Conservation (phyloP, 2,797 vertebrate species). For the Atherinosoma microstoma region DNA sequence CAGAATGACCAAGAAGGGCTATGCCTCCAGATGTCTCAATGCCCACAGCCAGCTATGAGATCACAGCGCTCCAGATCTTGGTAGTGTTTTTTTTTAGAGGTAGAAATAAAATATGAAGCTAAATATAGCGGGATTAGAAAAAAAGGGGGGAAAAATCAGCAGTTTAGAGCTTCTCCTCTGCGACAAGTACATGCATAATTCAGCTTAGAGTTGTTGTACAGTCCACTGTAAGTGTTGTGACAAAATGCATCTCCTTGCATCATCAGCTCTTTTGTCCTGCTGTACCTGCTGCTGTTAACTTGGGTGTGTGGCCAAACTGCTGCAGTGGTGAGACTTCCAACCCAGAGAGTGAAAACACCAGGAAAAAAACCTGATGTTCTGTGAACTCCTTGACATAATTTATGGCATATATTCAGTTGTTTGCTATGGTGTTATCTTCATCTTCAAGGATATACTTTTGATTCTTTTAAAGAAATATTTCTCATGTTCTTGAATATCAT, state of each 20-base stretch:
- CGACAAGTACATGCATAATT: conserved; percentile 2
- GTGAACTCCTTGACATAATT: neutral
- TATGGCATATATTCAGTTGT: neutral
- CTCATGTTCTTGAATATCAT: neutral
- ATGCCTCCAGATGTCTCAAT: conserved; percentile 9
- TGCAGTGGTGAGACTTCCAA: neutral
- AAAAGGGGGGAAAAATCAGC: neutral
- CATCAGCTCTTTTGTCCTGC: conserved; percentile 3
- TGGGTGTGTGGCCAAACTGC: neutral
- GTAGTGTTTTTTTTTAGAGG: neutral
- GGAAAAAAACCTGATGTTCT: neutral
- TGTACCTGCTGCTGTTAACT: neutral
- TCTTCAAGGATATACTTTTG: neutral
- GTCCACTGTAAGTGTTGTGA: neutral
- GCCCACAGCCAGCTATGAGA: conserved; percentile 11
- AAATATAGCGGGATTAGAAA: neutral
- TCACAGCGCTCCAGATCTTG: neutral
- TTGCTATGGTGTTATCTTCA: neutral
- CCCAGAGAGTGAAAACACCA: neutral
- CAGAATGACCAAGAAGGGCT: conserved; percentile 58
- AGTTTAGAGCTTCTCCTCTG: neutral
- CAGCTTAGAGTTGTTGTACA: neutral
- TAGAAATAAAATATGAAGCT: conserved; percentile 1
- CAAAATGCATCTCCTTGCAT: neutral
- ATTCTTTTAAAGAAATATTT: neutral